Percentiles rank a stretch among this genome's conserved stretches.
Conservation (phyloP, 2,113 vertebrate genomes). For the Pungitius pungitius region DNA sequence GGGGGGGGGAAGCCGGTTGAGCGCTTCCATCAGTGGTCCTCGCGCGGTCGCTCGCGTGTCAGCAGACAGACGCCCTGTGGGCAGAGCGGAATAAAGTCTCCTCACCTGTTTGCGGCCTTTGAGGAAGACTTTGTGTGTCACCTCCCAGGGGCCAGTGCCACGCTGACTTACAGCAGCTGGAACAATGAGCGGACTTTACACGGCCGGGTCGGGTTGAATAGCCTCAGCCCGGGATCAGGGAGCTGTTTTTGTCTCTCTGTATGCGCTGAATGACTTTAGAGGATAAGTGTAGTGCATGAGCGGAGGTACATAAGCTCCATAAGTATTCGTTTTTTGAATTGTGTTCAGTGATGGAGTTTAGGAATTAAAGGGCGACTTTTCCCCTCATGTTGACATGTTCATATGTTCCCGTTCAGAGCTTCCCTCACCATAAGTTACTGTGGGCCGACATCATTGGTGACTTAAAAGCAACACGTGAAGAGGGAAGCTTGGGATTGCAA, state of each 20-base stretch:
- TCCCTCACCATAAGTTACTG: constrained; percentile 12
- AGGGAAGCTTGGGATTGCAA: background rate
- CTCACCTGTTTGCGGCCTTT: constrained; percentile 78
- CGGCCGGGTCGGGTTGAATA: constrained; percentile 56
- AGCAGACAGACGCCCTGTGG: constrained; percentile 66
- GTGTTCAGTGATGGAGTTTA: constrained; percentile 34
- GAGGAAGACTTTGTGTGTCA: constrained; percentile 72
- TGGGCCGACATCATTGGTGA: background rate
- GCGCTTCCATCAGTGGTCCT: constrained; percentile 12
- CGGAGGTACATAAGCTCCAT: constrained; percentile 28
- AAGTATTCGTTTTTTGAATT: constrained; percentile 44
- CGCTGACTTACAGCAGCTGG: constrained; percentile 60
- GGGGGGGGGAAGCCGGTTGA: background rate
- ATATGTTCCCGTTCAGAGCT: constrained; percentile 18
- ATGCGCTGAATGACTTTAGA: constrained; percentile 32
- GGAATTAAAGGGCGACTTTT: constrained; percentile 29
- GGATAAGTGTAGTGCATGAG: constrained; percentile 40
- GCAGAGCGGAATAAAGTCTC: constrained; percentile 74
- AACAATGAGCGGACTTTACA: constrained; percentile 69
- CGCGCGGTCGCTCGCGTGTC: constrained; percentile 44
- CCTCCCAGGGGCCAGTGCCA: constrained; percentile 71
- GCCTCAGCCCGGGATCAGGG: constrained; percentile 36
- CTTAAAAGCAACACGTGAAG: background rate
- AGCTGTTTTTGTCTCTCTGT: constrained; percentile 56
- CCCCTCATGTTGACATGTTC: background rate